phyloP scores from a whole-genome alignment of 2,888 invertebrate species.

The Rhagium mordax region DNA sequence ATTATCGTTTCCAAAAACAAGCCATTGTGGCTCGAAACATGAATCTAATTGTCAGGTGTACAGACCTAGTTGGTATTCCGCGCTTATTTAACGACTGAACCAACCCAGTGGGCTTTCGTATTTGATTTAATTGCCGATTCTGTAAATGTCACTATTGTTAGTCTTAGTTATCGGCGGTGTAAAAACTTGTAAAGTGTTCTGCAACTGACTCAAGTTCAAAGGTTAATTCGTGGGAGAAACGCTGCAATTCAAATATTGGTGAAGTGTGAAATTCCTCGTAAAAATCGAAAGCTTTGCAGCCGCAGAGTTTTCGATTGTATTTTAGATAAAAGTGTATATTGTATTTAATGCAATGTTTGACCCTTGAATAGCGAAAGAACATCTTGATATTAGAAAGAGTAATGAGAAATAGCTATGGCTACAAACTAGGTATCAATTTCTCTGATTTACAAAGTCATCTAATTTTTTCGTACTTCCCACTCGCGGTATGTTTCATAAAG shows the following conservation, averaged over 20 bases:
- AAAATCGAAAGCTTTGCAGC: conserved; percentile 47
- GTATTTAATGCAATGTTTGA: conserved; percentile 52
- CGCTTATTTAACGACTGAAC: conserved; percentile 22
- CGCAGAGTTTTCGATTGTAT: conserved; percentile 53
- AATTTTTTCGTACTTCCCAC: not conserved
- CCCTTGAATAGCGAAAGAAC: conserved; percentile 49
- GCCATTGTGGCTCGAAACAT: conserved; percentile 48
- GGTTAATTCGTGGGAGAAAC: conserved; percentile 58
- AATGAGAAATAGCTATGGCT: conserved; percentile 20
- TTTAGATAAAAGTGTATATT: conserved; percentile 54
- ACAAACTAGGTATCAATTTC: conserved; percentile 15
- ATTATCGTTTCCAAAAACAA: conserved; percentile 53
- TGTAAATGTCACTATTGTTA: conserved; percentile 54
- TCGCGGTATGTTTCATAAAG: not conserved
- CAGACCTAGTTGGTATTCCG: conserved; percentile 46
- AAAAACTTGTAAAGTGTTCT: conserved; percentile 37
- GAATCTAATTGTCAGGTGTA: conserved; percentile 52
- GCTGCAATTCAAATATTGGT: conserved; percentile 54
- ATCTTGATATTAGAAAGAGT: conserved; percentile 49
- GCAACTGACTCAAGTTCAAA: conserved; percentile 48
- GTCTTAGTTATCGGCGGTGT: conserved; percentile 33
- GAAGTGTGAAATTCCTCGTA: conserved; percentile 57
- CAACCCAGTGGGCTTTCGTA: not conserved
- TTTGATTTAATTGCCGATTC: conserved; percentile 49
- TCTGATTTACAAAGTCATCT: conserved; percentile 15